These are phyloP conservation scores for Odontophorus gujanensis DNA, from an alignment of 2,113 vertebrate species.

Conservation along the genomic window DNA sequence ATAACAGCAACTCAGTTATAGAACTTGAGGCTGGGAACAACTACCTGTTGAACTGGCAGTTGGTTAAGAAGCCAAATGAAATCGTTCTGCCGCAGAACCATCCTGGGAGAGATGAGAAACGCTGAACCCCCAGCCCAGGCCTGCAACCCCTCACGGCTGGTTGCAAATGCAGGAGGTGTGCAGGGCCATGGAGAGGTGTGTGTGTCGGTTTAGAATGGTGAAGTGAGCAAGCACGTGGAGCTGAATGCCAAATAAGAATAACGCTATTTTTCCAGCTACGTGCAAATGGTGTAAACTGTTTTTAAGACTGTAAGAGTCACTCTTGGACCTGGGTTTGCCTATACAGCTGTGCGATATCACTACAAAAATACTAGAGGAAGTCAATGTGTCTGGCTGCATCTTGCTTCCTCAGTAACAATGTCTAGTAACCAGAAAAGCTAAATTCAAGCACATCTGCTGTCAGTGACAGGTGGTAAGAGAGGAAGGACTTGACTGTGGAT, in stretches of 20 bases:
- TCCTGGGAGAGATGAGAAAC: neutral
- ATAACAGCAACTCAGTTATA: neutral
- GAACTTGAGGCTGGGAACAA: neutral
- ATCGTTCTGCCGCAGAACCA: neutral
- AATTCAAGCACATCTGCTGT: neutral
- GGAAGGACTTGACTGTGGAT: neutral
- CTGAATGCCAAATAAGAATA: neutral
- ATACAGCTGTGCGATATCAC: fast-evolving
- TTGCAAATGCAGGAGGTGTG: neutral
- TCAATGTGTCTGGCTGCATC: fast-evolving
- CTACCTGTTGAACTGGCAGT: neutral
- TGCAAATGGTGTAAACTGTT: neutral
- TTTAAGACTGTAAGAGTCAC: neutral
- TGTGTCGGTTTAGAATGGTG: neutral
- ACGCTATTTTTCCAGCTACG: constrained; percentile 36
- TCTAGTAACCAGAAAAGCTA: neutral
- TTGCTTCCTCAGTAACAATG: neutral
- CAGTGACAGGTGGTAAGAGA: neutral
- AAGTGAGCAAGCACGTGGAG: neutral
- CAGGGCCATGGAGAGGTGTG: neutral
- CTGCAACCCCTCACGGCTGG: fast-evolving
- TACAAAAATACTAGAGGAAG: neutral
- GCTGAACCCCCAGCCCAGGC: fast-evolving
- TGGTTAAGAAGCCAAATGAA: neutral
- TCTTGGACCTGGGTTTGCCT: neutral